Conservation (phyloP, 2,888 invertebrate species). For the Hirtodrosophila cameraria region DNA sequence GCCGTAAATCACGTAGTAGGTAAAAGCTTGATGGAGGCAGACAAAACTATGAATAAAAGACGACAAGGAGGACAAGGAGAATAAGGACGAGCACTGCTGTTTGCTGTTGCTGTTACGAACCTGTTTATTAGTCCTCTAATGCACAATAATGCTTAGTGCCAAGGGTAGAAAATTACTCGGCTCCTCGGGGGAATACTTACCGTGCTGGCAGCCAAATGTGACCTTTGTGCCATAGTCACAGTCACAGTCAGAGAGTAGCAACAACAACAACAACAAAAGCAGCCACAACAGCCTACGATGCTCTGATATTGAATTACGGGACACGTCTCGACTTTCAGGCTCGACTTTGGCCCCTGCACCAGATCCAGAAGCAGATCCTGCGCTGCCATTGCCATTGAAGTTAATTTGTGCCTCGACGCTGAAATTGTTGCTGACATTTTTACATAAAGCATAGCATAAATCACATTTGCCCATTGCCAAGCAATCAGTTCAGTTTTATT, state of each 20-base stretch:
- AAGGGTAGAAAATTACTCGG: constrained; percentile 79
- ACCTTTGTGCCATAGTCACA: constrained; percentile 70
- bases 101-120: constrained; percentile 68
- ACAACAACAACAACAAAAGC: no score
- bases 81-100: constrained; percentile 8
- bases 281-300: constrained; percentile 13
- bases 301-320: constrained; percentile 75
- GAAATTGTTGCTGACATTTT: constrained; percentile 81
- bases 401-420: constrained; percentile 69
- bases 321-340: constrained; percentile 81
- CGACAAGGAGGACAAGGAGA: constrained; percentile 13
- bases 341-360: constrained; percentile 8
- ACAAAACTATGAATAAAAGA: constrained; percentile 62
- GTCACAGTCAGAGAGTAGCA: background rate
- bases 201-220: constrained; percentile 80
- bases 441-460: constrained; percentile 74
- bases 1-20: constrained; percentile 82
- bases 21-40: constrained; percentile 69
- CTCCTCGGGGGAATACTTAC: constrained; percentile 80
- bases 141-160: constrained; percentile 82
- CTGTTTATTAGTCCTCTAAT: constrained; percentile 83
- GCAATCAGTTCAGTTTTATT: constrained; percentile 69
- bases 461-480: constrained; percentile 80
- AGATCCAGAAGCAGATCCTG: constrained; percentile 14
- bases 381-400: constrained; percentile 41